Evolutionary conservation across 2,888 invertebrate species (phyloP), one percentile per base, ranked within the genome.

Genomic region (Merodon equestris): DNA sequence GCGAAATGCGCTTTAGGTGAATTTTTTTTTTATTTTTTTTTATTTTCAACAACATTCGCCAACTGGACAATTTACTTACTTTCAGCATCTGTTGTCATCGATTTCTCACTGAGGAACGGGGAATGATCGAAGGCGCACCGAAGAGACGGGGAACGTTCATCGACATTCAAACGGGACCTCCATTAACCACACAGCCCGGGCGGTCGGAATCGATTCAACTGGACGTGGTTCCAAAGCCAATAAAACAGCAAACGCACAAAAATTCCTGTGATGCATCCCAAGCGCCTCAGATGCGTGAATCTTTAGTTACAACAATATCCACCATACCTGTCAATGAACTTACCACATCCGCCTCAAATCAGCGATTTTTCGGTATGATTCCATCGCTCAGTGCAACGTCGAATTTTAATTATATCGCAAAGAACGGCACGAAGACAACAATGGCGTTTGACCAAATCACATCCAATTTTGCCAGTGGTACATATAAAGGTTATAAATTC

Each of bases 361-460:
- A 18, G 18, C 19, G 13, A 1, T 12, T 40, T 12, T 14, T 4
- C 5, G 34, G 10, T 10, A 18, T 27, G 15, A 40, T 9, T 2
- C 64, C 76, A 40, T 50, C 47, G n/a, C 40, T 79, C 13, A 74
- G 45, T 19, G 58, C 74, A 9, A 48, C 79, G 0, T 73, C 79
- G 1, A 74, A 64, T n/a, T 79, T 79, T 9, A 61, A 27, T 13
- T 79, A 79, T 13, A 40, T 70, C 12, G 47, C 73, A 0, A 45
- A n/a, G n/a, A 60, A 54, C 56, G 79, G 79, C 0, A 40, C 63
- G 17, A 18, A 18, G 15, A 19, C 53, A 4, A 48, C 63, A 1
- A 79, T 79, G 79, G 51, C 38, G 44, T 74, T 79, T 9, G 64
- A 79, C 12, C 64, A 74, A 64, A 38, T 68, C 9, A 45, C 34